Percentiles rank a stretch among this genome's conserved stretches.
These are phyloP conservation scores for Syrphus vitripennis DNA, from an alignment of 2,888 invertebrate genomes.

Conservation along the genomic window DNA sequence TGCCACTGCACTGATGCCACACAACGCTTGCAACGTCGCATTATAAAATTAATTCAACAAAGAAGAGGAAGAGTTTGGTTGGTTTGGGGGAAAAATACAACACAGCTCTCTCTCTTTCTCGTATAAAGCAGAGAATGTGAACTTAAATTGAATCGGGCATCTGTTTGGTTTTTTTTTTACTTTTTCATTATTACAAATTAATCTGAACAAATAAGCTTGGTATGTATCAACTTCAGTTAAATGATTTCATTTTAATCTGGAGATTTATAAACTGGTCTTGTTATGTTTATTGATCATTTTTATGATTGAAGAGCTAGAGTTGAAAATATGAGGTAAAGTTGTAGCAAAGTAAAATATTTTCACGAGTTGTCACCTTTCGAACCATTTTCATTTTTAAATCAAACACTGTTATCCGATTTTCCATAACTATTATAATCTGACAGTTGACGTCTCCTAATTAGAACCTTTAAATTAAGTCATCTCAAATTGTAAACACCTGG, in stretches of 20 bases:
- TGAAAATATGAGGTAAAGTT: background rate
- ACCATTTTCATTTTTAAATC: no score
- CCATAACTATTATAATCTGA: no score
- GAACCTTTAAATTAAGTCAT: no score
- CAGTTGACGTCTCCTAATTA: no score
- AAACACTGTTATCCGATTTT: no score
- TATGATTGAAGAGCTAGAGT: background rate
- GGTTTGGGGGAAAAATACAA: background rate
- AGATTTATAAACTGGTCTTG: background rate
- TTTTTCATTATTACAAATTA: background rate
- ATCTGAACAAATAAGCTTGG: constrained; percentile 4
- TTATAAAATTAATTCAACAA: constrained; percentile 31
- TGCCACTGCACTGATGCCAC: background rate
- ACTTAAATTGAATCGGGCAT: constrained; percentile 30
- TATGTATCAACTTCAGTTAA: background rate
- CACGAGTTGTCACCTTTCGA: no score
- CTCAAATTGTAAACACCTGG: no score
- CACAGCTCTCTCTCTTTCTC: no score
- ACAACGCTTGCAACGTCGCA: background rate
- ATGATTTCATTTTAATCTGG: background rate
- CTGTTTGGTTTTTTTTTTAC: constrained; percentile 6
- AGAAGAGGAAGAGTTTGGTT: background rate
- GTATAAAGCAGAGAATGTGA: constrained; percentile 22
- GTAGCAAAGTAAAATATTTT: no score
- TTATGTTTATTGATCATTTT: background rate